Evolutionary conservation across 2,113 vertebrate genomes (phyloP).

Genomic region (Chloebia gouldiae): DNA sequence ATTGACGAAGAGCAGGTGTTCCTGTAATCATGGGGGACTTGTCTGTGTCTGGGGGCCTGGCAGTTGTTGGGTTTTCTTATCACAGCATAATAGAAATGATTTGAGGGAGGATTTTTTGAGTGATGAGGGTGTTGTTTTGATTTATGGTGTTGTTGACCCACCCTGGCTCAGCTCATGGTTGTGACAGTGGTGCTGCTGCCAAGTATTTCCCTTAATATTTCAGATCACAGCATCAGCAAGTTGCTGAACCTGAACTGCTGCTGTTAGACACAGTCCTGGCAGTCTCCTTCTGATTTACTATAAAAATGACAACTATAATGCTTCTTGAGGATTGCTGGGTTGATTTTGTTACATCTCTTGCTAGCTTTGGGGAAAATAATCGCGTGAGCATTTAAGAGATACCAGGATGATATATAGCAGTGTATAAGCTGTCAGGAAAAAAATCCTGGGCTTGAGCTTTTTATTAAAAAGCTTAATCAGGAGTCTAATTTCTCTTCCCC

Average conservation of each 20-base stretch:
- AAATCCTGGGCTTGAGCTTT: not conserved
- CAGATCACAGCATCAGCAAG: rapidly evolving
- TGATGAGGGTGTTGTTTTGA: not conserved
- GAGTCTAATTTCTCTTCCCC: not conserved
- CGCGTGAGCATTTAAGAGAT: rapidly evolving
- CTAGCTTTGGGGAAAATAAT: not conserved
- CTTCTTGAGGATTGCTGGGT: not conserved
- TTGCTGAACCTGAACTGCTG: not conserved
- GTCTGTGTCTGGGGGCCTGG: not conserved
- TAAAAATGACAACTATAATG: not conserved
- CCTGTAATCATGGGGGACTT: not conserved
- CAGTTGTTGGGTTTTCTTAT: not conserved
- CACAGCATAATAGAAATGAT: rapidly evolving
- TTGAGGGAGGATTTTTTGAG: not conserved
- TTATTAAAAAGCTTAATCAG: not conserved
- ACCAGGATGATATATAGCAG: not conserved
- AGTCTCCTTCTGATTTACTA: not conserved
- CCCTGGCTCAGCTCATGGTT: not conserved
- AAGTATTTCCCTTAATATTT: not conserved
- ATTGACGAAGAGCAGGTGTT: not conserved
- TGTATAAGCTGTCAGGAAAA: not conserved
- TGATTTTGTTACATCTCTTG: not conserved
- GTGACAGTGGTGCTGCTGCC: not conserved
- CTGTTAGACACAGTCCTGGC: not conserved
- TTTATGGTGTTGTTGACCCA: not conserved